phyloP scores from a whole-genome alignment of 2,888 invertebrate genomes.

The Phania funesta region DNA sequence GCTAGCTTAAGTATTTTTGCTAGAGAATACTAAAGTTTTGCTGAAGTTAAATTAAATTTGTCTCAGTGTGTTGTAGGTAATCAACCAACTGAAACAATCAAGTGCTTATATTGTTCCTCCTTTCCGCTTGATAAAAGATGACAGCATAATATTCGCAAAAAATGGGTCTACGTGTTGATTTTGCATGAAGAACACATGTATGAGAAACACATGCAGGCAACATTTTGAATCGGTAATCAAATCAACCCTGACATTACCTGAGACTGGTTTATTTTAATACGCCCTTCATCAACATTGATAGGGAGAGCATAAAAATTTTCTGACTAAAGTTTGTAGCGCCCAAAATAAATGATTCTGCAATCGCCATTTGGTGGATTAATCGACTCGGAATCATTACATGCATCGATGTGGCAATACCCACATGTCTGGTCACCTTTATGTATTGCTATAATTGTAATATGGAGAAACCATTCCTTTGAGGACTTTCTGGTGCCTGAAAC shows the following conservation, averaged over 20 bases:
- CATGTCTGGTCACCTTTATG: no score
- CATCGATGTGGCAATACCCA: no score
- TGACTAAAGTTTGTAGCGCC: neutral
- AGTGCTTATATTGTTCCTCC: conserved; percentile 31
- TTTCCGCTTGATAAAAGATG: conserved; percentile 58
- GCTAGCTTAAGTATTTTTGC: neutral
- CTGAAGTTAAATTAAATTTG: conserved; percentile 13
- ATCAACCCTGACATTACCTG: conserved; percentile 31
- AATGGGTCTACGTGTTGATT: neutral
- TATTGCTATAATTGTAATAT: no score
- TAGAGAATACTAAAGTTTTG: neutral
- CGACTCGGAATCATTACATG: no score
- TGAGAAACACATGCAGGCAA: conserved; percentile 34
- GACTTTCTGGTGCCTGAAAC: no score
- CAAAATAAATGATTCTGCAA: neutral
- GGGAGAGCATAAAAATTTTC: no score
- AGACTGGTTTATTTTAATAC: neutral
- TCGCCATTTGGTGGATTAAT: no score
- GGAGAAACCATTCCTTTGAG: no score
- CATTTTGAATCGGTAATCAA: conserved; percentile 16
- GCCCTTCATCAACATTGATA: neutral
- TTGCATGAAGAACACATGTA: neutral
- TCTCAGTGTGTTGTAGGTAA: conserved; percentile 33
- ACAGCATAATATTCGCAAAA: conserved; percentile 27
- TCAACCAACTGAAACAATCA: conserved; percentile 51